These are phyloP conservation scores for Masnerella sp. DNA, from an alignment of 2,888 invertebrate species.

Conservation along the genomic window DNA sequence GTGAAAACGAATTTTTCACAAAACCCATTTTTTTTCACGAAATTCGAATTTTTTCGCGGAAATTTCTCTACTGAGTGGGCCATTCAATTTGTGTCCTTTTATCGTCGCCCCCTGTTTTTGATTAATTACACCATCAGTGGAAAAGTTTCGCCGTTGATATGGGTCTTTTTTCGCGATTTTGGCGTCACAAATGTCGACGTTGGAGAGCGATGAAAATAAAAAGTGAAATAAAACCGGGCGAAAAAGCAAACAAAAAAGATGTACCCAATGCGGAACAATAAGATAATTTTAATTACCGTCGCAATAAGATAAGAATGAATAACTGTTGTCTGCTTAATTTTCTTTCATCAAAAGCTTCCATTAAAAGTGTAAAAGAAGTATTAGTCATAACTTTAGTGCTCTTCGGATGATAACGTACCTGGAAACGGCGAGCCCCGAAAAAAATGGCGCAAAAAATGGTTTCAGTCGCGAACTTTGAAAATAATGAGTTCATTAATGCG, in stretches of 20 bases:
- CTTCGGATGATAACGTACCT: slow-evolving; percentile 33
- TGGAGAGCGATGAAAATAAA: slow-evolving; percentile 30
- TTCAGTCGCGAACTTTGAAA: slow-evolving; percentile 18
- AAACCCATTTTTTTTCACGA: too few species aligned
- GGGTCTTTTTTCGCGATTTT: slow-evolving; percentile 43
- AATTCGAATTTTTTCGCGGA: slow-evolving; percentile 9
- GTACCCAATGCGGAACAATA: slow-evolving; percentile 54
- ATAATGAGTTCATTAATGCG: slow-evolving; percentile 20
- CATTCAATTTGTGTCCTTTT: slow-evolving; percentile 49
- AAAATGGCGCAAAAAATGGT: slow-evolving; percentile 16
- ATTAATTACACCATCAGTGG: slow-evolving; percentile 52
- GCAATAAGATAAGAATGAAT: slow-evolving; percentile 59
- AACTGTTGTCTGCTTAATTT: slow-evolving; percentile 57
- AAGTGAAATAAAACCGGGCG: slow-evolving; percentile 20
- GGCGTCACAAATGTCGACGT: slow-evolving; percentile 47
- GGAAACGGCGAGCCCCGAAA: slow-evolving; percentile 14
- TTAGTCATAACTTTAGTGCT: slow-evolving; percentile 49
- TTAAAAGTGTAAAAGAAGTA: slow-evolving; percentile 39
- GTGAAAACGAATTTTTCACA: too few species aligned
- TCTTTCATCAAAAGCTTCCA: slow-evolving; percentile 52
- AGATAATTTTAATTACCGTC: slow-evolving; percentile 61
- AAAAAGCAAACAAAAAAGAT: slow-evolving; percentile 45
- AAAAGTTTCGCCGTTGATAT: slow-evolving; percentile 59
- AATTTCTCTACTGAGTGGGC: slow-evolving; percentile 15
- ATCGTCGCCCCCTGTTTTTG: slow-evolving; percentile 49